Conservation (phyloP, 37 sponge, comb jelly and placozoan genomes). For the Spongilla lacustris region DNA sequence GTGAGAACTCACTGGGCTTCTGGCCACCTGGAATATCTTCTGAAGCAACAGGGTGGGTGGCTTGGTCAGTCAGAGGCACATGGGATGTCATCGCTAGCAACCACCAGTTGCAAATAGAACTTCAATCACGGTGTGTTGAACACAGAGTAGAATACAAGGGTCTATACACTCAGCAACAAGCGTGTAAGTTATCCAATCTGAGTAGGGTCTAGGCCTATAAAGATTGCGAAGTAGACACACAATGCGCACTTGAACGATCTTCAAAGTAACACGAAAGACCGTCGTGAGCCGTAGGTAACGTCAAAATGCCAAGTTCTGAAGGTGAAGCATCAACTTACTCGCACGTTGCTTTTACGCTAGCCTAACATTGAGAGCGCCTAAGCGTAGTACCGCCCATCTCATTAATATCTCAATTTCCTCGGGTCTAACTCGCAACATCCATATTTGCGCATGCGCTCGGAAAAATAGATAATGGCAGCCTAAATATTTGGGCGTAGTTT, state of each 20-base stretch:
- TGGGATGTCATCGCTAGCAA: neutral
- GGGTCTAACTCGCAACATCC: neutral
- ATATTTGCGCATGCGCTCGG: neutral
- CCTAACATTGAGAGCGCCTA: neutral
- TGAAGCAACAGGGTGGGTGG: neutral
- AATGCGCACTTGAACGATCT: neutral
- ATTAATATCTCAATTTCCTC: neutral
- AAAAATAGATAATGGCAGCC: neutral
- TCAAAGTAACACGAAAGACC: neutral
- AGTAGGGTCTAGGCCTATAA: neutral
- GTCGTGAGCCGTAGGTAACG: neutral
- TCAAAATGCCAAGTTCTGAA: neutral
- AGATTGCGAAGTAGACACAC: neutral
- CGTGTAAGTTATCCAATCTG: neutral
- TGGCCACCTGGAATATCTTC: neutral
- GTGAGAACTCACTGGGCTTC: neutral
- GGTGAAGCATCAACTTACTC: neutral
- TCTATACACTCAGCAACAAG: neutral
- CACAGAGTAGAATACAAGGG: neutral
- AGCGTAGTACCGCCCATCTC: neutral
- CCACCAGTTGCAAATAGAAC: neutral
- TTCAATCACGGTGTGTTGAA: neutral
- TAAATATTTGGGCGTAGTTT: conserved; percentile 1
- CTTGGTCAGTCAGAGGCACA: neutral
- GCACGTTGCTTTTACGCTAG: neutral